Conservation (phyloP, 2,888 invertebrate species). For the Thymelicus acteon region DNA sequence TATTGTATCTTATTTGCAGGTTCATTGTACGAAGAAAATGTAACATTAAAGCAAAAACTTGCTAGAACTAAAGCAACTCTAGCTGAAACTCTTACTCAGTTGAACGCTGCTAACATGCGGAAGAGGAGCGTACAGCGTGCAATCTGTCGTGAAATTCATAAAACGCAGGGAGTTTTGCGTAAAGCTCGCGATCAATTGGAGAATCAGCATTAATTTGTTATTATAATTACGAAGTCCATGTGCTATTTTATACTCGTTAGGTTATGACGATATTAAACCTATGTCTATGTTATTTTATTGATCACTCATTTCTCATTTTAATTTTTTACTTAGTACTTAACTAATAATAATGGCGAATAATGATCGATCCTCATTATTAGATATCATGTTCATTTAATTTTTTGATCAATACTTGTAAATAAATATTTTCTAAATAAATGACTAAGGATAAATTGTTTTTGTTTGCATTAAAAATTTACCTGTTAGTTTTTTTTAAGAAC, state of each 20-base stretch:
- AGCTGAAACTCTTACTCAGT: slow-evolving; percentile 90
- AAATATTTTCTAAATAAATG: slow-evolving; percentile 12
- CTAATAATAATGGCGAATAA: not conserved
- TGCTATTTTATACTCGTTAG: not conserved
- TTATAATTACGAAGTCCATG: not conserved
- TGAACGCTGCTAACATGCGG: slow-evolving; percentile 90
- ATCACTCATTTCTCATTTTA: not conserved
- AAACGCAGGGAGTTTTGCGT: slow-evolving; percentile 90
- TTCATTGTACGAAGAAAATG: slow-evolving; percentile 86
- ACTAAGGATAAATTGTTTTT: not conserved
- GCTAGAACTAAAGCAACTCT: slow-evolving; percentile 89
- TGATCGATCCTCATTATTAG: too few relatives aligned
- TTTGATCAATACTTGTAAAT: slow-evolving; percentile 6
- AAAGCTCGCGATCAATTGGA: slow-evolving; percentile 91
- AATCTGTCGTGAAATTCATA: slow-evolving; percentile 91
- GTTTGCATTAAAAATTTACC: too few relatives aligned
- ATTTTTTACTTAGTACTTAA: slow-evolving; percentile 20
- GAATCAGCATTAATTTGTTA: slow-evolving; percentile 48
- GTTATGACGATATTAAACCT: not conserved
- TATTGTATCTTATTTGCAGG: slow-evolving; percentile 55
- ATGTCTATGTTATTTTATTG: slow-evolving; percentile 2
- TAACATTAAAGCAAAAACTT: slow-evolving; percentile 88
- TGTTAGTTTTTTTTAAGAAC: too few relatives aligned
- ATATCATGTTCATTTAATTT: slow-evolving; percentile 2
- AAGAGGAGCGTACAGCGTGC: slow-evolving; percentile 93